Evolutionary conservation across 2,888 invertebrate species (phyloP).

Genomic region (Drosophila eohydei): DNA sequence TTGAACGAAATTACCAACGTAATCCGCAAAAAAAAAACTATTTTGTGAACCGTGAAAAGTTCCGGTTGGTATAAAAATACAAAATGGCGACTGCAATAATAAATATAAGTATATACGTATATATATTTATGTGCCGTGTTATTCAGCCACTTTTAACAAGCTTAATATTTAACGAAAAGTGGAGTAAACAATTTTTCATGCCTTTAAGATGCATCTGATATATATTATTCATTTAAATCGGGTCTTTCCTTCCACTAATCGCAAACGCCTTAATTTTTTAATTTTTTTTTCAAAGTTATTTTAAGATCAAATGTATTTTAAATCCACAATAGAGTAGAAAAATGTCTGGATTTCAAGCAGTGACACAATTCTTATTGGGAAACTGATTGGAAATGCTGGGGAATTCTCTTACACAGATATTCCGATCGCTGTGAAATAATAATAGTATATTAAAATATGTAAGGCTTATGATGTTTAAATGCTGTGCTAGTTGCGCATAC

Average conservation of each 20-base stretch:
- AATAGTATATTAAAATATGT: slow-evolving; percentile 1
- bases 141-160: neutral
- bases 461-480: neutral
- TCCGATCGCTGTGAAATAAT: neutral
- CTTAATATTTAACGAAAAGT: neutral
- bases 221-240: neutral
- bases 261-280: neutral
- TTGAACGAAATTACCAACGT: slow-evolving; percentile 49
- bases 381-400: neutral
- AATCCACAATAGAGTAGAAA: neutral
- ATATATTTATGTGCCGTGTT: neutral
- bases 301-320: neutral
- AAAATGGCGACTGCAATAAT: slow-evolving; percentile 3
- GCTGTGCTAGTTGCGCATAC: slow-evolving; percentile 22
- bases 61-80: slow-evolving; percentile 25
- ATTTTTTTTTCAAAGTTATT: neutral
- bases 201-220: neutral
- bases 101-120: neutral
- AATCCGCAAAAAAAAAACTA: slow-evolving; percentile 30
- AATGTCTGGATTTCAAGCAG: neutral
- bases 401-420: neutral
- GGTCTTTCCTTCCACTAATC: neutral
- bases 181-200: neutral
- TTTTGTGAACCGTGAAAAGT: slow-evolving; percentile 49
- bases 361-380: neutral